These are phyloP conservation scores for Psix sp. DNA, from an alignment of 1,140 invertebrate genomes.

Conservation along the genomic window DNA sequence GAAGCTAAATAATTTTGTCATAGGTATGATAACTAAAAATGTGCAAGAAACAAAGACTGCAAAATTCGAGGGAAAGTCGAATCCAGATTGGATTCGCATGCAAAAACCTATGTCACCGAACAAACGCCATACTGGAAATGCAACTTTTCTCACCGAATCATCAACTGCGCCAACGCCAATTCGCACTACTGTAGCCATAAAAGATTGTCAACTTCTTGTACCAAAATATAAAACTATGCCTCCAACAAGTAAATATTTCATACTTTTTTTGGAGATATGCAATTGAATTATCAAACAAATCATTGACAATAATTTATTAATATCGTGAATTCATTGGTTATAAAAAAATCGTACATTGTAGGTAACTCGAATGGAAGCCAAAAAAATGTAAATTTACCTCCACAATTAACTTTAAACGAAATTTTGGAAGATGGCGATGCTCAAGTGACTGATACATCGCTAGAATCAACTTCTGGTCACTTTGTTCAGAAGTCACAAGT, in stretches of 20 bases:
- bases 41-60: conserved; percentile 43
- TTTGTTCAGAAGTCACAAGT: conserved; percentile 65
- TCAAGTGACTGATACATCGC: conserved; percentile 32
- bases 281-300: too few species aligned
- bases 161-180: conserved; percentile 79
- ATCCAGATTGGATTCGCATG: conserved; percentile 54
- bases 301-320: too few species aligned
- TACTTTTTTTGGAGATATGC: conserved; percentile 1
- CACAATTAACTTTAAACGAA: conserved; percentile 83
- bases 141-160: conserved; percentile 78
- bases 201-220: conserved; percentile 65
- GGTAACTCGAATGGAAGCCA: conserved; percentile 62
- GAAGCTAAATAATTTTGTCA: too few species aligned
- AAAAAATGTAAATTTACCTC: conserved; percentile 43
- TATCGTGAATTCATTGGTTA: too few species aligned
- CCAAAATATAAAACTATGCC: conserved; percentile 80
- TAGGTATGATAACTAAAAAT: too few species aligned
- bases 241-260: conserved; percentile 65
- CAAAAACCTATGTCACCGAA: conserved; percentile 49
- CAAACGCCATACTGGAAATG: conserved; percentile 58
- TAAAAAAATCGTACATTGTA: conserved; percentile 17
- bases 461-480: conserved; percentile 48
- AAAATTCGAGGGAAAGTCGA: conserved; percentile 53
- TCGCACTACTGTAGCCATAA: conserved; percentile 68
- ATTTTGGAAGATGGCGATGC: conserved; percentile 83